Percentiles rank a stretch among this genome's conserved stretches.
Evolutionary conservation across 1,140 invertebrate genomes (phyloP).

Genomic region (Aplysia californica): DNA sequence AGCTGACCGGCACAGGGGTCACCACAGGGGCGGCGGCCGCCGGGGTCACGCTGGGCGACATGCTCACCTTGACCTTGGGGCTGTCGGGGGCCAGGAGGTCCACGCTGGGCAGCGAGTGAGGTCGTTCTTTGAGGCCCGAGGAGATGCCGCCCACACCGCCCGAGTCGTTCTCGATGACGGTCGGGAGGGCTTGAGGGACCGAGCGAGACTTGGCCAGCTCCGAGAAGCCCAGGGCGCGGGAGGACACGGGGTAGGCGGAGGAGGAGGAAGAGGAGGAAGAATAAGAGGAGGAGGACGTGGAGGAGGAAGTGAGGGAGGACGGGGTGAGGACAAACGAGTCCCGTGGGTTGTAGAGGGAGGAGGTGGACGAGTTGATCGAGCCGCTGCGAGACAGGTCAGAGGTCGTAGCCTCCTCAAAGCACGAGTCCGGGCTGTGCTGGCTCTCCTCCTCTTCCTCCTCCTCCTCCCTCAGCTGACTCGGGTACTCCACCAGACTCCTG

Average conservation of each 20-base stretch:
- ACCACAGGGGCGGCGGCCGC: neutral
- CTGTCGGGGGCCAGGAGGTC: constrained; percentile 30
- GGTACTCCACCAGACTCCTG: constrained; percentile 27
- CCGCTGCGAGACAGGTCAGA: too few species aligned
- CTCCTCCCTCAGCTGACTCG: constrained; percentile 25
- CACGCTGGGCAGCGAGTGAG: constrained; percentile 43
- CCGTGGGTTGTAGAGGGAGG: neutral
- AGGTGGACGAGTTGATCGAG: too few species aligned
- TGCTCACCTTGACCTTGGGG: neutral
- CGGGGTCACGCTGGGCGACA: neutral
- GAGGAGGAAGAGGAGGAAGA: neutral
- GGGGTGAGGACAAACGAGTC: neutral
- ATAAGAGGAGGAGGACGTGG: neutral
- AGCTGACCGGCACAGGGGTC: constrained; percentile 4
- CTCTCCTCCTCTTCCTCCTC: constrained; percentile 21
- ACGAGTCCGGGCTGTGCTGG: neutral
- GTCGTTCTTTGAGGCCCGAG: constrained; percentile 35
- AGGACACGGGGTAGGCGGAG: neutral
- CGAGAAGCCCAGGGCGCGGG: neutral
- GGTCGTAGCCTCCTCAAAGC: constrained; percentile 23
- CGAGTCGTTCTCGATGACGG: constrained; percentile 12
- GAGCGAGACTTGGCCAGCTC: constrained; percentile 24
- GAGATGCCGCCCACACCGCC: neutral
- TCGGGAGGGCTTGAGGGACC: constrained; percentile 21
- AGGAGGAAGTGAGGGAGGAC: neutral